A percentile compares a stretch with the other conserved stretches of the same genome.
Evolutionary conservation across 2,888 invertebrate species (phyloP).

Genomic region (Lacanobia oleracea): DNA sequence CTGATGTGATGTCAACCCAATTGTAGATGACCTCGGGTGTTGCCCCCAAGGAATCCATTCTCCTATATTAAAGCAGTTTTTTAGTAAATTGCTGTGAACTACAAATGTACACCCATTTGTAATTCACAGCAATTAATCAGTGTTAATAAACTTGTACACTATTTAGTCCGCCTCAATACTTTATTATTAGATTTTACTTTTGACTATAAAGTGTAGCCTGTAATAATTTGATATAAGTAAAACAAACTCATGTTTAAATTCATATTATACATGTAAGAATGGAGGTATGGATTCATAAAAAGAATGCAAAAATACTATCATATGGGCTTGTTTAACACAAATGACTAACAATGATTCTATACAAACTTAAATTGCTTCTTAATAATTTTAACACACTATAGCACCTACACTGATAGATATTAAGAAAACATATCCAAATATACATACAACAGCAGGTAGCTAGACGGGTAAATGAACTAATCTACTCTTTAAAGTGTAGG

Average conservation of each 20-base stretch:
- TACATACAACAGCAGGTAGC: neutral
- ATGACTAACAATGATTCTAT: neutral
- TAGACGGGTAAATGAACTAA: neutral
- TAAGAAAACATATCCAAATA: neutral
- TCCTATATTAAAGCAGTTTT: constrained; percentile 68
- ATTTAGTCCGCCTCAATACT: too few species aligned
- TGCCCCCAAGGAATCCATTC: constrained; percentile 84
- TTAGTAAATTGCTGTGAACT: too few species aligned
- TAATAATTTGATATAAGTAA: neutral
- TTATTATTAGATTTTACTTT: neutral
- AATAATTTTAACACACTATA: neutral
- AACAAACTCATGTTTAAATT: neutral
- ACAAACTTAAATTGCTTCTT: neutral
- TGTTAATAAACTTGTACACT: too few species aligned
- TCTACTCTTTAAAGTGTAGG: neutral
- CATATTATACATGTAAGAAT: neutral
- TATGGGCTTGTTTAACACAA: neutral
- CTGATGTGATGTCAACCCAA: constrained; percentile 93
- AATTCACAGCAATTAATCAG: too few species aligned
- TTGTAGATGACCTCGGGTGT: constrained; percentile 89
- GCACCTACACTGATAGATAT: neutral
- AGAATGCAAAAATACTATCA: neutral
- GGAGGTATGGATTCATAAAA: neutral
- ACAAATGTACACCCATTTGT: too few species aligned
- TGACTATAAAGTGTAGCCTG: neutral